Evolutionary conservation across 2,113 vertebrate genomes (phyloP).

Genomic region (Pimephales promelas): DNA sequence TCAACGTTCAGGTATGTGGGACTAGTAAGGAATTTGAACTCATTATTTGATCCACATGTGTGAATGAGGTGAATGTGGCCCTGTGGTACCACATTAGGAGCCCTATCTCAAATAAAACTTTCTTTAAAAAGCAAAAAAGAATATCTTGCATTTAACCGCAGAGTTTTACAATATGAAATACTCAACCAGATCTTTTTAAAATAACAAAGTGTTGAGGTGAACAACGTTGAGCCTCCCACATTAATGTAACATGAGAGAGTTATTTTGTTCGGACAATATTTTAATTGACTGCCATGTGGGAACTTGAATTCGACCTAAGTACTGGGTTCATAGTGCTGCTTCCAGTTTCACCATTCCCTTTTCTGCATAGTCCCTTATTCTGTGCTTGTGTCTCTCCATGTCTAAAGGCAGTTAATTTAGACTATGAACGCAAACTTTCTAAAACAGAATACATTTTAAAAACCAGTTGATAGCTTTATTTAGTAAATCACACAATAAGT

Average conservation of each 20-base stretch:
- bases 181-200: slow-evolving; percentile 1
- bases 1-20: not conserved
- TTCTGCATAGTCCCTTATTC: not conserved
- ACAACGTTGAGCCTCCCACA: not conserved
- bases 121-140: no score
- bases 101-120: not conserved
- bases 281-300: not conserved
- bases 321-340: not conserved
- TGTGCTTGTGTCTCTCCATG: not conserved
- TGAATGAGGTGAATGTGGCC: not conserved
- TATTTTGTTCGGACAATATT: slow-evolving; percentile 3
- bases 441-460: not conserved
- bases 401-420: slow-evolving; percentile 6
- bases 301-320: not conserved
- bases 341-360: not conserved
- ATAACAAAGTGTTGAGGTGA: not conserved
- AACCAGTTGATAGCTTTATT: not conserved
- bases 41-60: not conserved
- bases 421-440: not conserved
- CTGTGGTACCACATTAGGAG: not conserved
- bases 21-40: not conserved
- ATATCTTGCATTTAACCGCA: no score
- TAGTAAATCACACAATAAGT: not conserved
- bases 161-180: not conserved
- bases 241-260: not conserved